phyloP scores from a whole-genome alignment of 2,113 vertebrate genomes.

The Hydrolagus affinis region DNA sequence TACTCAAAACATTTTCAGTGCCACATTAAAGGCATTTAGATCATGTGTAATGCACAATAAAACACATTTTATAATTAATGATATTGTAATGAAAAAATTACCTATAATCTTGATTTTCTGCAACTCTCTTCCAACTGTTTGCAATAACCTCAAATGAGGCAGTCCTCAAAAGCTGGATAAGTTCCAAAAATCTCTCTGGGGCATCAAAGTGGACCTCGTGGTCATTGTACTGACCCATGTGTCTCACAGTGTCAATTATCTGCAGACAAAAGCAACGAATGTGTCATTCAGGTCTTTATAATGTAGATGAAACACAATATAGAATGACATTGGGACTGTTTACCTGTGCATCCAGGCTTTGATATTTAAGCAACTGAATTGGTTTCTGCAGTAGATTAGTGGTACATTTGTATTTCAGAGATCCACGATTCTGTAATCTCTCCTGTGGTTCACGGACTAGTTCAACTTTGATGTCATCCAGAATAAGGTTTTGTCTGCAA shows the following conservation, averaged over 20 bases:
- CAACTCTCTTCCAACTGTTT: constrained; percentile 53
- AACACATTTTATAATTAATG: neutral
- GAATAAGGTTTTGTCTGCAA: constrained; percentile 11
- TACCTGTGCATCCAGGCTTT: neutral
- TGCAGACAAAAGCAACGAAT: neutral
- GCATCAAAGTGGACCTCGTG: constrained; percentile 51
- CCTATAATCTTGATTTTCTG: constrained; percentile 44
- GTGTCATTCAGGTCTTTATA: neutral
- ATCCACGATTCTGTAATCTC: neutral
- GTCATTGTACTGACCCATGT: constrained; percentile 54
- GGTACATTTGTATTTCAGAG: neutral
- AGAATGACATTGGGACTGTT: neutral
- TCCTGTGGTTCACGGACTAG: neutral
- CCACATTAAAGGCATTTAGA: no score
- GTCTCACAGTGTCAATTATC: constrained; percentile 45
- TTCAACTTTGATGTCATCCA: neutral
- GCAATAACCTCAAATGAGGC: constrained; percentile 45
- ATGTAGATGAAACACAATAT: no score
- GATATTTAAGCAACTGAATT: neutral
- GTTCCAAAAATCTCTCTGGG: constrained; percentile 52
- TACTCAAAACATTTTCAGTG: neutral
- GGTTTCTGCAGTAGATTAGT: neutral
- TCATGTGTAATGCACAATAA: no score
- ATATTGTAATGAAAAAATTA: constrained; percentile 33
- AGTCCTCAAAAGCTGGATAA: constrained; percentile 56